These are phyloP conservation scores for Pseudonaja textilis DNA, from an alignment of 2,113 vertebrate genomes.

Conservation along the genomic window DNA sequence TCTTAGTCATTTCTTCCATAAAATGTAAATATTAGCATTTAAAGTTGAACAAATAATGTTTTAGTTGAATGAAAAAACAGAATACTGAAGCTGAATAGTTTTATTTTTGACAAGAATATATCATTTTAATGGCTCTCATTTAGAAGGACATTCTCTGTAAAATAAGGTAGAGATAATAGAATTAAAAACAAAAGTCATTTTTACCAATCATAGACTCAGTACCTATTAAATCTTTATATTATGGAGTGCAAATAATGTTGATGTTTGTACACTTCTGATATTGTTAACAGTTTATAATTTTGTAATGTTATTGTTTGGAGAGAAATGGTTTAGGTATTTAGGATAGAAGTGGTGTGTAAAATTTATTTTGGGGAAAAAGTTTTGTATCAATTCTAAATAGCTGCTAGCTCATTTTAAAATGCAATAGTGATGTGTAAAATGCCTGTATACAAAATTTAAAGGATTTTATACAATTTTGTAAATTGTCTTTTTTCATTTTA, in stretches of 20 bases:
- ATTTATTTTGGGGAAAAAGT: not conserved
- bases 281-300: not conserved
- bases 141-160: not conserved
- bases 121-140: not conserved
- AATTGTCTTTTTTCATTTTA: not conserved
- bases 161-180: not conserved
- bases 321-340: not conserved
- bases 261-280: not conserved
- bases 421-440: not conserved
- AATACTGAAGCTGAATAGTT: not conserved
- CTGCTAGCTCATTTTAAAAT: not conserved
- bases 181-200: not conserved
- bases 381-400: not conserved
- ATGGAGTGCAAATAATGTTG: not conserved
- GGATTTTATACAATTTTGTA: not conserved
- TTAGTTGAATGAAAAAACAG: not conserved
- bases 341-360: not conserved
- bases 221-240: not conserved
- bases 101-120: not conserved
- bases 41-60: conserved; percentile 23
- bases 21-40: not conserved
- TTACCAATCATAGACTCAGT: not conserved
- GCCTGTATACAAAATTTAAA: not conserved
- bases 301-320: not conserved
- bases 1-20: not conserved